These are phyloP conservation scores for Drosophila anceps DNA, from an alignment of 2,888 invertebrate genomes.

Conservation along the genomic window DNA sequence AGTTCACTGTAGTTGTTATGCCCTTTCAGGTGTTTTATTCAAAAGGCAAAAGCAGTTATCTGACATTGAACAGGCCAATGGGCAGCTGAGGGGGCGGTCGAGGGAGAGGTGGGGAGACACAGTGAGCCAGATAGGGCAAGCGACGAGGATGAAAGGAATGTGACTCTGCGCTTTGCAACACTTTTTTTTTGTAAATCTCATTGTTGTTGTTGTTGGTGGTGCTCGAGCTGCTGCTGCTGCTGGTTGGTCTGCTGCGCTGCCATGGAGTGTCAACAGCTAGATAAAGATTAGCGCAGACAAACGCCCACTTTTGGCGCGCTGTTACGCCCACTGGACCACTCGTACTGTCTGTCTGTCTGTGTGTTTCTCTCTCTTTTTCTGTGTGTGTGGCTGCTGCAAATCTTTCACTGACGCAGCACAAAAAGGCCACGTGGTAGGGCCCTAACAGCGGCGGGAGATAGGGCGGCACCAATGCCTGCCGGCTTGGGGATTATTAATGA, in stretches of 20 bases:
- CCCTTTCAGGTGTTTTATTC: constrained; percentile 36
- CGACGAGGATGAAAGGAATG: constrained; percentile 61
- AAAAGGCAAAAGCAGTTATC: constrained; percentile 44
- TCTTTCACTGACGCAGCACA: constrained; percentile 79
- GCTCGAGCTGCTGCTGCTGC: constrained; percentile 29
- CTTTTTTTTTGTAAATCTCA: constrained; percentile 36
- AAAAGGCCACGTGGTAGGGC: constrained; percentile 58
- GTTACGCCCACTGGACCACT: constrained; percentile 72
- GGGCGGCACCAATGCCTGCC: constrained; percentile 39
- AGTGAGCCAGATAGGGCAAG: not conserved
- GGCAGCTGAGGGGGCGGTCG: not conserved
- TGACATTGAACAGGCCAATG: constrained; percentile 27
- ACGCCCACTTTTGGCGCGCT: constrained; percentile 76
- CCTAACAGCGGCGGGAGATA: not conserved
- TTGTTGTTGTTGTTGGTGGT: constrained; percentile 38
- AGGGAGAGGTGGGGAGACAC: not conserved
- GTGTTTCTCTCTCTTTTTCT: not conserved
- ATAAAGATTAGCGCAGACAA: constrained; percentile 81
- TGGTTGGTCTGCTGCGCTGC: constrained; percentile 66
- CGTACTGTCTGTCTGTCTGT: constrained; percentile 24
- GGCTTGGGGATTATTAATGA: constrained; percentile 74
- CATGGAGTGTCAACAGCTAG: constrained; percentile 82
- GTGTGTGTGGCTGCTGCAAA: constrained; percentile 59
- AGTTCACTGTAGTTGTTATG: not conserved
- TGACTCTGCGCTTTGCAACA: constrained; percentile 69